Evolutionary conservation across 2,888 invertebrate species (phyloP), one percentile per base, ranked within the genome.

Genomic region (Nomada ruficornis): DNA sequence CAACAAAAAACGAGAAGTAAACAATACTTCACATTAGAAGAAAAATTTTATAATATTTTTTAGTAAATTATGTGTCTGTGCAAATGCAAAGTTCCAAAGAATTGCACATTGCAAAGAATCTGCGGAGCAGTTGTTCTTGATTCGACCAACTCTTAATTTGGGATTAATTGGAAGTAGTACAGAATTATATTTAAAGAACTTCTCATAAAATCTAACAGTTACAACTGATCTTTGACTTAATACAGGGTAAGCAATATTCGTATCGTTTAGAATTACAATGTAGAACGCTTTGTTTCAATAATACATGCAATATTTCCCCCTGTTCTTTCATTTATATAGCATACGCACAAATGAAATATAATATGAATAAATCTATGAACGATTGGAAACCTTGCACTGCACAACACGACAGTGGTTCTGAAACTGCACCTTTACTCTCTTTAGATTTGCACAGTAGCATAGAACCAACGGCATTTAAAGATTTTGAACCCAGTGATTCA

Each of bases 401-500:
- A 23, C 82, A 88, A 2, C 87, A 84, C 64, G 93, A 93, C 75
- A 93, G 91, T 72, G 93, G 90, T 50, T 92, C 93, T 26, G 93
- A 93, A 64, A 92, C 92, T 69, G 89, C 92, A 23, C 92, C 93
- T 3, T 83, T 94, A n/a, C 72, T 93, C n/a, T 92, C 92, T 0
- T 93, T 93, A 9, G 90, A 83, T 9, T 91, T 92, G 4, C 89
- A 89, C 23, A 84, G 83, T 3, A 92, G 92, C 52, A 80, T 86
- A 23, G 91, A 89, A 26, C 89, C 89, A 67, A 85, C 81, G 63
- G 91, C 92, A 90, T 93, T 92, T 78, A 90, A 89, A 11, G 90
- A 92, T 83, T 93, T 93, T 57, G 93, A 93, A 70, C 93, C 91
- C 1, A 93, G 92, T 68, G 92, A 93, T 68, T 82, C 91, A 7